Conservation (phyloP, 2,113 vertebrate genomes). For the Sinocyclocheilus grahami region DNA sequence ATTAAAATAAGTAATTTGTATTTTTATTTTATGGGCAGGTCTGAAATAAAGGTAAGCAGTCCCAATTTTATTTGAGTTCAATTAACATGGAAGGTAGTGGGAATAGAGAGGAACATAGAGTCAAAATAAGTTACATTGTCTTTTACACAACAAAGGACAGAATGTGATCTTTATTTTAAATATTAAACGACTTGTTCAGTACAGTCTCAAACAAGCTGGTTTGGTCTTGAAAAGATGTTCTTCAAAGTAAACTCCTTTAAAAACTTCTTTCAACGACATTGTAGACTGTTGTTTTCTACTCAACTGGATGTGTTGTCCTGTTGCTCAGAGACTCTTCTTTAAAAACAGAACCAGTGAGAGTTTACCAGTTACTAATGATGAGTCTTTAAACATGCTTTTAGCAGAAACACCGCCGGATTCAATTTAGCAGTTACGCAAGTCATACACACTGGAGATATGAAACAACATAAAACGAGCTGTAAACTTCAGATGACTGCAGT, state of each 20-base stretch:
- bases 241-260: background rate
- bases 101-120: too few relatives aligned
- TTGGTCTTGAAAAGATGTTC: background rate
- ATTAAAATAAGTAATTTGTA: background rate
- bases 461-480: slow-evolving; percentile 39
- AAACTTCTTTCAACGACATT: background rate
- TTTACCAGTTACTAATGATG: slow-evolving; percentile 42
- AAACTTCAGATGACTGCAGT: slow-evolving; percentile 46
- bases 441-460: slow-evolving; percentile 28
- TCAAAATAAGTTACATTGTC: too few relatives aligned
- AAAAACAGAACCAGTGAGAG: background rate
- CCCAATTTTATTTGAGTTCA: too few relatives aligned
- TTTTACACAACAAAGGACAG: background rate
- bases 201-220: background rate
- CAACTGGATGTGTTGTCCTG: background rate
- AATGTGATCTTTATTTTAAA: too few relatives aligned
- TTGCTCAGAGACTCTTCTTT: background rate
- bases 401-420: slow-evolving; percentile 37
- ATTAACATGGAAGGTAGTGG: too few relatives aligned
- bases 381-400: background rate
- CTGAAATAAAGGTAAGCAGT: too few relatives aligned
- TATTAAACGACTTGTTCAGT: background rate
- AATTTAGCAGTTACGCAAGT: slow-evolving; percentile 27
- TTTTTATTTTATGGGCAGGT: too few relatives aligned
- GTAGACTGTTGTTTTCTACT: slow-evolving; percentile 3